Percentiles rank a stretch among this genome's conserved stretches.
Evolutionary conservation across 2,113 vertebrate genomes (phyloP).

Genomic region (Gambusia holbrooki): DNA sequence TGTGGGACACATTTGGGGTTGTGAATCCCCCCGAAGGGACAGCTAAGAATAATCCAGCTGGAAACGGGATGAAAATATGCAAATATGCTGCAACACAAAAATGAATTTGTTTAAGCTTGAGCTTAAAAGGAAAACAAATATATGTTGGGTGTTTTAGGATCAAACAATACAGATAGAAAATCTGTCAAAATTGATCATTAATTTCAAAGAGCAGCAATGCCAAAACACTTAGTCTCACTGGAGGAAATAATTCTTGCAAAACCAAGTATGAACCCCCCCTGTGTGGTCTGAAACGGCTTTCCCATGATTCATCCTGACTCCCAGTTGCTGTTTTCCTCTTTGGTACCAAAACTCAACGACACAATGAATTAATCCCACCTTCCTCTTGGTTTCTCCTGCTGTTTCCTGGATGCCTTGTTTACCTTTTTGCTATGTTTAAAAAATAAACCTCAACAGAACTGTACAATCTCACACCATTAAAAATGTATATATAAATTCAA

Average conservation of each 20-base stretch:
- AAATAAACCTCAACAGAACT: not conserved
- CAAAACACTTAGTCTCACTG: not conserved
- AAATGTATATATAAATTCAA: not conserved
- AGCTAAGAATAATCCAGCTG: not conserved
- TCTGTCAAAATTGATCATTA: not conserved
- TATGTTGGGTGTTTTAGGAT: not conserved
- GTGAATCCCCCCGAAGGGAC: not conserved
- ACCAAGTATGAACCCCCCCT: not conserved
- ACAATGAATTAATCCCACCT: not conserved
- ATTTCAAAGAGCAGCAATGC: not conserved
- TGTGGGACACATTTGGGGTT: not conserved
- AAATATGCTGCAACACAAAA: not conserved
- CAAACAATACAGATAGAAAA: not conserved
- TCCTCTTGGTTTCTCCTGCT: not conserved
- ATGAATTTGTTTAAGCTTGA: too few species aligned
- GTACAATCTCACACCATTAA: not conserved
- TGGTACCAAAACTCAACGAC: constrained; percentile 1
- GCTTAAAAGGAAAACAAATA: not conserved
- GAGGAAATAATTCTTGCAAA: not conserved
- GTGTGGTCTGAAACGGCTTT: not conserved
- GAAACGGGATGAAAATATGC: not conserved
- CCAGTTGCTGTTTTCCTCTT: constrained; percentile 1
- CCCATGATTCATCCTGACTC: not conserved
- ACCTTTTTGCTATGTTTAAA: not conserved
- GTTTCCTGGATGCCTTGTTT: not conserved